Base-by-base conservation (phyloP, 1,140 invertebrate genomes). In the Ladona fulva region DNA sequence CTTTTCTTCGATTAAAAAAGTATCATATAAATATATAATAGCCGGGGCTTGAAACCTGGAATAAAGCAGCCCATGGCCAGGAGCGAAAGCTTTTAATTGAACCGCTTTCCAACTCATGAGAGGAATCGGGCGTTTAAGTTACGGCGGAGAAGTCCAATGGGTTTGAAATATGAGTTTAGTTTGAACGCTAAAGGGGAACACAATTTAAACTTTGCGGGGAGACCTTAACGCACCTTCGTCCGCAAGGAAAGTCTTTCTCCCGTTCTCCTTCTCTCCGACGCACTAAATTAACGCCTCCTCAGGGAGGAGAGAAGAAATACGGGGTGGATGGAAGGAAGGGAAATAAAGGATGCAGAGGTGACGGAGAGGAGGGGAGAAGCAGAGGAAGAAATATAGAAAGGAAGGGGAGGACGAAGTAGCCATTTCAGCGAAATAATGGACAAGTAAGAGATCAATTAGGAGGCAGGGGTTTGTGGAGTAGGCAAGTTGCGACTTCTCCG, bases 141-240 rank as follows among this genome's bases (percentile, higher is more conserved):
- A 66, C 52, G 52, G 12, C 52, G 14, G 1, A 22, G n/a, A 66
- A 66, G 16, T 66, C 52, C 52, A 66, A 66, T 66, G 52, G 52
- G 52, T 66, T 66, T 66, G 52, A 66, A 66, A 66, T 19, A 66
- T 66, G 52, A 22, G 52, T 66, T 66, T 66, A 66, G 52, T 66
- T 66, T 66, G 52, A 66, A 66, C n/a, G 52, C 52, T 66, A 66
- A 66, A 66, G 52, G 52, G 52, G 52, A 22, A 22, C n/a, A 22
- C 52, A 66, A 66, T 66, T 66, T 66, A 66, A 66, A 66, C 52
- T 66, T 66, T 66, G 52, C 52, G n/a, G n/a, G 52, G 52, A 66
- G 52, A 66, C 52, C 52, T 16, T 16, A 66, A 66, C 52, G n/a
- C 12, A 66, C 3, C 52, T 66, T 22, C 52, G 52, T 16, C 1